Evolutionary conservation across 2,888 invertebrate genomes (phyloP), one percentile per base, ranked within the genome.

Genomic region (Zhengitettix transpicula): DNA sequence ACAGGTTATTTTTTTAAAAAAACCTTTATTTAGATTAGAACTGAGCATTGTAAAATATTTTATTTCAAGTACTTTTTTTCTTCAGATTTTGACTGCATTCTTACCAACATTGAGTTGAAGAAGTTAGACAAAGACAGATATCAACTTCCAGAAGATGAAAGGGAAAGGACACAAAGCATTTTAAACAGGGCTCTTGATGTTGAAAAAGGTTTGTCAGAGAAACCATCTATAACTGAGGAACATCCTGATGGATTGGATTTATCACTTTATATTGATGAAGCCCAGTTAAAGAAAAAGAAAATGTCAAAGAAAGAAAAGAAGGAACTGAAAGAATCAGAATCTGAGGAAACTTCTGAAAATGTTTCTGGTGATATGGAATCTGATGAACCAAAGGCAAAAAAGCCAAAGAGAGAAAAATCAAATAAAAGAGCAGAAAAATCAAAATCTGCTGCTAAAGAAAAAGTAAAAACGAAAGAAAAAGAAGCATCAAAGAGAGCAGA

Each of bases 171-270:
- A 51, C 82, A 84, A 68, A 90, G 85, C 73, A 92, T 93, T 68
- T 78, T 94, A 63, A 83, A 86, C 70, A 80, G 90, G 66, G 91
- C 93, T 41, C 79, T 93, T 62, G 85, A 83, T 63, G 86, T 88
- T 10, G 91, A 91, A 73, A 83, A 84, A 66, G 85, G 87, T 5
- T 79, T 85, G 58, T 75, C 78, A 44, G 81, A 81, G 60, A 75
- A 78, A 64, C 78, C 80, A 56, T 74, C 78, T 60, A 79, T 87
- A 64, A 87, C 88, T 1, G 88, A 87, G 72, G 89, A 89, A 69
- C 89, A 89, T 73, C 89, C 90, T 0, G 90, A 90, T 74, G 89
- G 89, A 89, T 89, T 90, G 78, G 90, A 90, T 71, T 78, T 90
- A 56, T 89, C 89, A 14, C 76, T 90, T 57, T 89, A 85, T 74